Percentiles rank a stretch among this genome's conserved stretches.
Evolutionary conservation across 2,113 vertebrate genomes (phyloP).

Genomic region (Campylomormyrus numenius): DNA sequence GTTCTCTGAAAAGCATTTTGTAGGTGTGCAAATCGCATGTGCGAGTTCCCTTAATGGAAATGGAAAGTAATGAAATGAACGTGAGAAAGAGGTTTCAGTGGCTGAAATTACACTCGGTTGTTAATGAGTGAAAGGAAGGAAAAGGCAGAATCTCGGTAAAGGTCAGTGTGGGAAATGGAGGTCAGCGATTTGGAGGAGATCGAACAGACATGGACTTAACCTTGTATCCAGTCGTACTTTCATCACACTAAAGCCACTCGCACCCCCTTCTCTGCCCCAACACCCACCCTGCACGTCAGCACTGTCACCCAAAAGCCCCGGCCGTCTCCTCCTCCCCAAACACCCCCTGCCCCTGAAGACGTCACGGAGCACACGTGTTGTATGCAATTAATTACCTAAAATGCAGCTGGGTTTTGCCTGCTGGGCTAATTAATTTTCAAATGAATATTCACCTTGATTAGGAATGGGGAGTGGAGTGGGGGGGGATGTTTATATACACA

Average conservation of each 20-base stretch:
- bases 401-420: neutral
- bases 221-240: neutral
- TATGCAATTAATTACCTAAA: neutral
- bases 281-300: neutral
- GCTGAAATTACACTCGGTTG: neutral
- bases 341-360: neutral
- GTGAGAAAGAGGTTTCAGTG: neutral
- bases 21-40: neutral
- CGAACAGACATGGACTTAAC: neutral
- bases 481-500: neutral
- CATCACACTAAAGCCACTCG: neutral
- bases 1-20: neutral
- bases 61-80: neutral
- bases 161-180: neutral
- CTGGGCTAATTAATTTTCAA: neutral
- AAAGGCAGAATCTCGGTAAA: neutral
- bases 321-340: neutral
- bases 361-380: neutral
- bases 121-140: neutral
- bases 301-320: neutral
- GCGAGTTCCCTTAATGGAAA: neutral
- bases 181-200: neutral
- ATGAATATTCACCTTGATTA: slow-evolving; percentile 5
- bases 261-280: neutral
- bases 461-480: neutral